A percentile compares a stretch with the other conserved stretches of the same genome.
Conservation (phyloP, 2,113 vertebrate species). For the Mormyrus lacerda region DNA sequence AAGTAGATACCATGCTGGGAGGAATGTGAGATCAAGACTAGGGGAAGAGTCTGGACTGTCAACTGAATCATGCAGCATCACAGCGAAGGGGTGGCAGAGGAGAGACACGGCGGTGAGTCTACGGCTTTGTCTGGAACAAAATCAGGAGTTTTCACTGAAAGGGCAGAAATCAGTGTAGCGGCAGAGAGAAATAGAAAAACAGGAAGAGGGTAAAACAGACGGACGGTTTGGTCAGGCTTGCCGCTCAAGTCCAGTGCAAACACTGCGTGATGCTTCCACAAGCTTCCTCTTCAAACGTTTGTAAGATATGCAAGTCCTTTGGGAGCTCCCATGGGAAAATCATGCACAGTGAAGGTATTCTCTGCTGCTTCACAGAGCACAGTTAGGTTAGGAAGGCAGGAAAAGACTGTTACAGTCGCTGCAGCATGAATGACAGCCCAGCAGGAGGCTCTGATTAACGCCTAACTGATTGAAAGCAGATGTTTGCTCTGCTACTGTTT, state of each 20-base stretch:
- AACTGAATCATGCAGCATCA: constrained; percentile 30
- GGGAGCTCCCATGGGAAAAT: constrained; percentile 19
- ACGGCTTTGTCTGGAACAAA: background rate
- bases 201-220: constrained; percentile 18
- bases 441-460: constrained; percentile 39
- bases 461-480: constrained; percentile 56
- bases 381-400: background rate
- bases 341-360: constrained; percentile 25
- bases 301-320: background rate
- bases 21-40: background rate
- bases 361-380: constrained; percentile 20
- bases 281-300: constrained; percentile 15
- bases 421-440: constrained; percentile 53
- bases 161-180: background rate
- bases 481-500: constrained; percentile 55
- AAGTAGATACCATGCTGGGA: background rate
- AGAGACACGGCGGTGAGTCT: constrained; percentile 37
- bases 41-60: background rate
- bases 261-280: constrained; percentile 11
- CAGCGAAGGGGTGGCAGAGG: constrained; percentile 24
- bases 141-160: background rate
- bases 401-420: background rate
- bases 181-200: constrained; percentile 5
- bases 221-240: background rate
- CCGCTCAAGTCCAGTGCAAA: background rate